A percentile compares a stretch with the other conserved stretches of the same genome.
phyloP scores from a whole-genome alignment of 1,140 invertebrate genomes.

The Anoplolepis gracilipes region DNA sequence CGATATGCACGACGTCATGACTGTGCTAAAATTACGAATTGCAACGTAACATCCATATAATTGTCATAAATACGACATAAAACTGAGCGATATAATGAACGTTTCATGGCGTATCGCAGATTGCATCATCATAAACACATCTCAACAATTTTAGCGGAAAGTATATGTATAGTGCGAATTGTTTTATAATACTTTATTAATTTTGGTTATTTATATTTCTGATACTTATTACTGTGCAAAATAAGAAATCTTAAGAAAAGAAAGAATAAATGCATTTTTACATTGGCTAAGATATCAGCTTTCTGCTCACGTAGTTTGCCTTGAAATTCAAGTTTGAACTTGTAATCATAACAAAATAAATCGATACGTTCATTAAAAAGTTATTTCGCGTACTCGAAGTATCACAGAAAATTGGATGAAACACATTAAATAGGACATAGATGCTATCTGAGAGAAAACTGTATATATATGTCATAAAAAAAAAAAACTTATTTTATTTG shows the following conservation, averaged over 20 bases:
- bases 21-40: conserved; percentile 50
- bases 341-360: not conserved
- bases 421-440: not conserved
- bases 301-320: not conserved
- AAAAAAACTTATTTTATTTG: not conserved
- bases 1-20: not conserved
- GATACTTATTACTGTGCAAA: not conserved
- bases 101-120: not conserved
- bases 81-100: not conserved
- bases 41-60: not conserved
- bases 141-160: not conserved
- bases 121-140: not conserved
- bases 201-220: not conserved
- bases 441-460: not conserved
- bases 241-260: not conserved
- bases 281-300: not conserved
- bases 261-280: not conserved
- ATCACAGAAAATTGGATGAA: conserved; percentile 26
- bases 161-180: not conserved
- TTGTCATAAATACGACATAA: conserved; percentile 1
- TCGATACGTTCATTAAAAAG: conserved; percentile 34
- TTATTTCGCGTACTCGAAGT: not conserved
- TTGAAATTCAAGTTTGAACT: conserved; percentile 7
- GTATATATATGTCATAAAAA: not conserved
- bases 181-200: not conserved